Base-by-base conservation (phyloP, 2,797 vertebrate genomes). In the Darevskia mixta region DNA sequence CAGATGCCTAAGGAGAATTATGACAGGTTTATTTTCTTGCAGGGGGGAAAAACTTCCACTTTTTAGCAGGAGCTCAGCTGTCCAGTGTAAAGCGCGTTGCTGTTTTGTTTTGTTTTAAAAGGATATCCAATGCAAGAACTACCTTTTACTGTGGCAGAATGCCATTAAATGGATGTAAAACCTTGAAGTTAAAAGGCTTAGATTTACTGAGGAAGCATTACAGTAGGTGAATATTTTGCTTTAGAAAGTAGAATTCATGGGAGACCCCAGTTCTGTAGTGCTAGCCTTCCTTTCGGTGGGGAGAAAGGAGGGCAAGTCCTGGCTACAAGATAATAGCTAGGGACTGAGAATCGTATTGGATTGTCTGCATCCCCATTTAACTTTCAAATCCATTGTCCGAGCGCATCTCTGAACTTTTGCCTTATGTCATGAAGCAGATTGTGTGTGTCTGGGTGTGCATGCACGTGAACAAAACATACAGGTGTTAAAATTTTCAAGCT, bases 11-110 rank as follows among this genome's bases (percentile, higher is more conserved):
- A 35, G 83, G 43, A 93, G 55, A 95, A 83, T 61, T 88, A 45
- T 41, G 20, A 41, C 88, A 91, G 67, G 71, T 55, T 64, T 89
- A 93, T 79, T 91, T 93, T 91, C 88, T 83, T 69, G 29, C 61
- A 45, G 81, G 45, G 11, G 3, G 41, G 1, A 43, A 90, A 92
- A 93, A 76, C 17, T 93, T 87, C 3, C 49, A 64, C 76, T 87
- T 29, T 29, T 91, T 92, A 90, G 88, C 67, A 82, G 8, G 17
- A 89, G 3, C 0, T 87, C 85, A 78, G 3, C 25, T 72, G 45
- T 49, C 67, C 82, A 35, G 3, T 72, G n/a, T n/a, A 64, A 80
- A 83, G 67, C 25, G 20, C 41, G 4, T 41, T 41, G 38, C 38
- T 49, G 45, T 13, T 49, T 49, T 3, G 29, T 23, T 49, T 66